Percentiles rank a stretch among this genome's conserved stretches.
Evolutionary conservation across 2,113 vertebrate genomes (phyloP).

Genomic region (Mormoops blainvillei): DNA sequence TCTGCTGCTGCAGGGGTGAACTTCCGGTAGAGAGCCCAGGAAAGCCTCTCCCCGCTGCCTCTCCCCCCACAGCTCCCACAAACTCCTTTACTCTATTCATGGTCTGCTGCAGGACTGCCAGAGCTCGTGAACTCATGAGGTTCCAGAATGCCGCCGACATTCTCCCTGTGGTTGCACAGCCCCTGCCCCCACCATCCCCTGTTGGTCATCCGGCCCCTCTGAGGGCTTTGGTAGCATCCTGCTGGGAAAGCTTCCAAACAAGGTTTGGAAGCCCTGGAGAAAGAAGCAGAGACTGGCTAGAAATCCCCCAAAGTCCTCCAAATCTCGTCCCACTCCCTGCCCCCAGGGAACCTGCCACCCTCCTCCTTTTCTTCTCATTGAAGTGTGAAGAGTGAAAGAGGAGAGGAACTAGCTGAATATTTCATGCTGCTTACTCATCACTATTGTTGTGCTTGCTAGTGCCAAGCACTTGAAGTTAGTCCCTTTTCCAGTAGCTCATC

Average conservation of each 20-base stretch:
- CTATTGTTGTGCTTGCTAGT: background rate
- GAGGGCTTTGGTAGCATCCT: background rate
- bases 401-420: background rate
- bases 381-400: background rate
- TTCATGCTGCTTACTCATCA: background rate
- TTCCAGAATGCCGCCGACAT: accelerated
- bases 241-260: background rate
- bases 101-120: background rate
- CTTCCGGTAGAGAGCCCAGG: background rate
- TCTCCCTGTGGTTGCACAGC: accelerated
- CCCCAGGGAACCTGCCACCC: background rate
- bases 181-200: too few relatives aligned
- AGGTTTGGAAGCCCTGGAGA: background rate
- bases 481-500: background rate
- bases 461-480: background rate
- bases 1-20: background rate
- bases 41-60: accelerated
- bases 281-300: background rate
- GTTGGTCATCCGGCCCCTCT: background rate
- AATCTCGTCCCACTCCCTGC: background rate
- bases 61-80: accelerated
- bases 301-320: background rate
- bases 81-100: too few relatives aligned
- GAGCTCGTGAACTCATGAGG: too few relatives aligned
- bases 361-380: background rate